Conservation (phyloP, 2,888 invertebrate genomes). For the Cosmorhoe ocellata region DNA sequence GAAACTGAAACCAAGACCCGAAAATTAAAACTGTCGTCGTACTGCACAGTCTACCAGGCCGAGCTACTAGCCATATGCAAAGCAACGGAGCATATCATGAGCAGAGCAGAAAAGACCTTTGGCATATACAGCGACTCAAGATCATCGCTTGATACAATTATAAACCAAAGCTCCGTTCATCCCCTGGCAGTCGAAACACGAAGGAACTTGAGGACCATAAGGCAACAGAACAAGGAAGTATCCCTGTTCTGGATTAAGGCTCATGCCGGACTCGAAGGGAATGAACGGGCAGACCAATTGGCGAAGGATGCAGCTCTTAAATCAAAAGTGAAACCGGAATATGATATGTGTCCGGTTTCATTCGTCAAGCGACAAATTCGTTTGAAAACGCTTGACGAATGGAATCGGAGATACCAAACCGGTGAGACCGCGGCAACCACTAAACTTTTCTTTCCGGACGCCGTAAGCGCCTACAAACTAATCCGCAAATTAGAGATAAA, state of each 20-base stretch:
- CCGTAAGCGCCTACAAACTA: too few species aligned
- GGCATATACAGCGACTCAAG: conserved; percentile 15
- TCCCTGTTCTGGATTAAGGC: conserved; percentile 14
- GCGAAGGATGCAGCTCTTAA: conserved; percentile 14
- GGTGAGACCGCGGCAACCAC: too few species aligned
- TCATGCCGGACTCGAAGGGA: conserved; percentile 12
- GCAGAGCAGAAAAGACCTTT: background rate
- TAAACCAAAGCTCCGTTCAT: background rate
- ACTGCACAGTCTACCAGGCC: conserved; percentile 15
- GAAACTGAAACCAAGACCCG: background rate
- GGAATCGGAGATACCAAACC: too few species aligned
- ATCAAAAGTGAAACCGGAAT: too few species aligned
- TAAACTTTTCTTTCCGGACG: too few species aligned
- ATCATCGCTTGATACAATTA: background rate
- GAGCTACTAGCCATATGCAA: conserved; percentile 5
- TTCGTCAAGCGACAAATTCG: too few species aligned
- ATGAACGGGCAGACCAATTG: conserved; percentile 16
- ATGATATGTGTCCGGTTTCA: too few species aligned
- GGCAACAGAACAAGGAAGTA: background rate
- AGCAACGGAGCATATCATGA: background rate
- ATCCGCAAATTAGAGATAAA: too few species aligned
- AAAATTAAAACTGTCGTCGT: background rate
- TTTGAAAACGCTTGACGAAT: too few species aligned
- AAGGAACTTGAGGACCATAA: background rate
- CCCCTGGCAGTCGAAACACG: conserved; percentile 6